Percentiles rank a stretch among this genome's conserved stretches.
These are phyloP conservation scores for Agrilus biguttatus DNA, from an alignment of 2,888 invertebrate species.

Conservation along the genomic window DNA sequence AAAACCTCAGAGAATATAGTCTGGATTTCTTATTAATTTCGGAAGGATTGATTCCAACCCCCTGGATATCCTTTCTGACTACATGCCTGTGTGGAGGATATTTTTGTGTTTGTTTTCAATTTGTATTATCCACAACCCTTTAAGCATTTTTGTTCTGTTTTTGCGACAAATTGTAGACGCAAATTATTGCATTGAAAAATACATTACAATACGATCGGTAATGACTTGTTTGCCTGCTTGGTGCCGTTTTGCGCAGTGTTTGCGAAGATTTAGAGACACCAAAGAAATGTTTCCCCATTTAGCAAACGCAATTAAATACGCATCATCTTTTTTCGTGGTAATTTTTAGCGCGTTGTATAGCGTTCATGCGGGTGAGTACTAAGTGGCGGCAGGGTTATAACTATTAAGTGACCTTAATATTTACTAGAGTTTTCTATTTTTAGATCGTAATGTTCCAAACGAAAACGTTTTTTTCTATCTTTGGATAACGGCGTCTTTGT, in stretches of 20 bases:
- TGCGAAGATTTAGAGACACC: constrained; percentile 89
- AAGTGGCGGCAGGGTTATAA: neutral
- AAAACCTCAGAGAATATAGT: too few species aligned
- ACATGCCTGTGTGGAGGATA: too few species aligned
- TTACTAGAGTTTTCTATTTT: neutral
- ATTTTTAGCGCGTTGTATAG: constrained; percentile 55
- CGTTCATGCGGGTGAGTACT: constrained; percentile 5
- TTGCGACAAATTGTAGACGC: constrained; percentile 29
- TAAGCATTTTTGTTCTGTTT: too few species aligned
- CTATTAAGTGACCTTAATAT: neutral
- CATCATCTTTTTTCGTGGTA: constrained; percentile 91
- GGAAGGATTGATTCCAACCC: too few species aligned
- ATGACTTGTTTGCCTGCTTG: constrained; percentile 91
- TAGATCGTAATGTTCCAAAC: neutral
- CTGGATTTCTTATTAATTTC: too few species aligned
- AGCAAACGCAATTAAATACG: constrained; percentile 96
- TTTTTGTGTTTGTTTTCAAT: too few species aligned
- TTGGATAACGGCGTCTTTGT: constrained; percentile 73
- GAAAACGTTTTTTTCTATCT: constrained; percentile 78
- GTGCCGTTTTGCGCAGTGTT: constrained; percentile 95
- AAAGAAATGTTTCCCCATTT: constrained; percentile 90
- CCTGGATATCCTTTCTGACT: too few species aligned
- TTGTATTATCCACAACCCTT: too few species aligned
- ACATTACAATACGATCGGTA: constrained; percentile 63
- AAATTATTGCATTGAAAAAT: constrained; percentile 54